Conservation (phyloP, 2,888 invertebrate genomes). For the Eumacrocentrus americanus region DNA sequence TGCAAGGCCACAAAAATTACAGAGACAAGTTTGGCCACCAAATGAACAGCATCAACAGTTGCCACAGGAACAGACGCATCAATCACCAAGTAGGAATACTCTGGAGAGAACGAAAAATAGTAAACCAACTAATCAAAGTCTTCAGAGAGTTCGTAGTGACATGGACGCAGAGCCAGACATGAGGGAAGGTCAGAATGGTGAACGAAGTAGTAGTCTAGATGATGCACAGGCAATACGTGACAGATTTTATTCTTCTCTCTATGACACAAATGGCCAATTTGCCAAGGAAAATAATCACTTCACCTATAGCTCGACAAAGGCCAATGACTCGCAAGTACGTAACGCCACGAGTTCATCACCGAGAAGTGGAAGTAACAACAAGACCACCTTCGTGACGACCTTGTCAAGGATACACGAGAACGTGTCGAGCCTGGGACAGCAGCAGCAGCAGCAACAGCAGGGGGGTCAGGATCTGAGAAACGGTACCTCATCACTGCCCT, state of each 20-base stretch:
- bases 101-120: conserved; percentile 35
- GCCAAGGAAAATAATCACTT: conserved; percentile 40
- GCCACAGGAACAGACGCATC: conserved; percentile 47
- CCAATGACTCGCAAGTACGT: conserved; percentile 28
- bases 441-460: conserved; percentile 43
- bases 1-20: conserved; percentile 78
- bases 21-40: conserved; percentile 76
- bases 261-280: conserved; percentile 41
- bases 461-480: conserved; percentile 59
- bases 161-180: conserved; percentile 53
- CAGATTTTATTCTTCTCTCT: conserved; percentile 42
- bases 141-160: conserved; percentile 62
- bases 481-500: conserved; percentile 61
- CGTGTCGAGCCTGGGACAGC: conserved; percentile 51
- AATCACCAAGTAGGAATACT: conserved; percentile 61
- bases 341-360: conserved; percentile 24
- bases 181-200: conserved; percentile 26
- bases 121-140: conserved; percentile 62
- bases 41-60: conserved; percentile 45
- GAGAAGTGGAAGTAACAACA: conserved; percentile 32
- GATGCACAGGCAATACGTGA: conserved; percentile 39
- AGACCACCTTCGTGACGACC: conserved; percentile 66
- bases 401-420: conserved; percentile 72
- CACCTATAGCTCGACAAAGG: conserved; percentile 15
- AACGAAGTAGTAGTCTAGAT: conserved; percentile 29